phyloP scores from a whole-genome alignment of 1,140 invertebrate species.

The Leguminivora glycinivorella region DNA sequence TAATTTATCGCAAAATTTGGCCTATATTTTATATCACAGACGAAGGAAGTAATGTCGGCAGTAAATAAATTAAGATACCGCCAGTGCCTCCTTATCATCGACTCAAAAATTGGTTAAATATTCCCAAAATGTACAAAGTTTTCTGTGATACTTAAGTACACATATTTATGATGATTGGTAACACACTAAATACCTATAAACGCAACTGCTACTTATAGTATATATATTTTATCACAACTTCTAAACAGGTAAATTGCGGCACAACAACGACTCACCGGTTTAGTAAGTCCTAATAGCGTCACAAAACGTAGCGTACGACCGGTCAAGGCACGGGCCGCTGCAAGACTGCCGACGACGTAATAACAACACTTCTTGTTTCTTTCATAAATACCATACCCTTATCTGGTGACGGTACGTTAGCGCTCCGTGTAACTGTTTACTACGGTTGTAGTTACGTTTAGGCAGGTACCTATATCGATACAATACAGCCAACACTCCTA shows the following conservation, averaged over 20 bases:
- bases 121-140: not conserved
- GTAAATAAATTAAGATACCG: too few relatives aligned
- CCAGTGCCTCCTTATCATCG: not conserved
- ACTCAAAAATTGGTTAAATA: not conserved
- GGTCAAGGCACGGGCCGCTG: conserved; percentile 36
- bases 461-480: not conserved
- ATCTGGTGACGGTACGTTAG: conserved; percentile 48
- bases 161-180: too few relatives aligned
- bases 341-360: conserved; percentile 35
- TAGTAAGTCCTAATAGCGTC: conserved; percentile 7
- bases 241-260: conserved; percentile 34
- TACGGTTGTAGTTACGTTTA: conserved; percentile 11
- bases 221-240: not conserved
- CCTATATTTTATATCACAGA: too few relatives aligned
- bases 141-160: not conserved
- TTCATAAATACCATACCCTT: conserved; percentile 37
- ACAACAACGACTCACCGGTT: conserved; percentile 44
- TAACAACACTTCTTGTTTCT: conserved; percentile 29
- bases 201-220: not conserved
- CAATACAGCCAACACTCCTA: not conserved
- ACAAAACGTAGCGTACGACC: conserved; percentile 30
- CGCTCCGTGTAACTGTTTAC: conserved; percentile 25
- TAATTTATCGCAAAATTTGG: too few relatives aligned
- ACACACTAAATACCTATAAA: not conserved
- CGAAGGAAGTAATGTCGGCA: too few relatives aligned